These are phyloP conservation scores for Adelognathus sp. DNA, from an alignment of 2,888 invertebrate species.

Conservation along the genomic window DNA sequence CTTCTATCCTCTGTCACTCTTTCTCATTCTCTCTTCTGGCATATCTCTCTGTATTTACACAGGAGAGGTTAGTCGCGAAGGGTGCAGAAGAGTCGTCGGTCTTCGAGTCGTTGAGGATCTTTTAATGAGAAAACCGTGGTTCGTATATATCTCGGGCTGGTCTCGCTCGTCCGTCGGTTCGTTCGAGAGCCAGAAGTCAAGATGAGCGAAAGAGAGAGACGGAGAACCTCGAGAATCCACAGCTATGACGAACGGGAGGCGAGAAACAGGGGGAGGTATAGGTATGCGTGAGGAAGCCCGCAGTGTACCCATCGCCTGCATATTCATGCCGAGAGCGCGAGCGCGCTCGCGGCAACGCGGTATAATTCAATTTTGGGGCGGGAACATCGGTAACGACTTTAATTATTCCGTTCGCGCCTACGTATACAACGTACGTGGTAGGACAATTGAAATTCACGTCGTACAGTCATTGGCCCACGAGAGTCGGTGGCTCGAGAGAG, in stretches of 20 bases:
- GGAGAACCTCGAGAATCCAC: not conserved
- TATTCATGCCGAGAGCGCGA: conserved; percentile 68
- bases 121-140: conserved; percentile 62
- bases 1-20: no score
- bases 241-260: conserved; percentile 2
- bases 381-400: conserved; percentile 66
- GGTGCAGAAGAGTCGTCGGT: conserved; percentile 18
- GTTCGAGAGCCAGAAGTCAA: no score
- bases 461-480: no score
- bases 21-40: not conserved
- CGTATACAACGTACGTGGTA: conserved; percentile 19
- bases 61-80: not conserved
- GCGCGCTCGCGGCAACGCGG: conserved; percentile 37
- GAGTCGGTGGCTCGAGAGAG: no score
- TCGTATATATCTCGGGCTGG: no score
- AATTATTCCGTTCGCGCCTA: conserved; percentile 63
- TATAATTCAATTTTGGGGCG: conserved; percentile 66
- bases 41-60: not conserved
- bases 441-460: no score
- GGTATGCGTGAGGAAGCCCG: not conserved
- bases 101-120: conserved; percentile 61
- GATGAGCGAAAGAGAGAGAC: not conserved
- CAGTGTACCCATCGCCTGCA: conserved; percentile 51
- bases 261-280: not conserved
- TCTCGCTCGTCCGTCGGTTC: no score